Conservation (phyloP, 2,113 vertebrate genomes). For the Hypocryptadius cinnamomeus region DNA sequence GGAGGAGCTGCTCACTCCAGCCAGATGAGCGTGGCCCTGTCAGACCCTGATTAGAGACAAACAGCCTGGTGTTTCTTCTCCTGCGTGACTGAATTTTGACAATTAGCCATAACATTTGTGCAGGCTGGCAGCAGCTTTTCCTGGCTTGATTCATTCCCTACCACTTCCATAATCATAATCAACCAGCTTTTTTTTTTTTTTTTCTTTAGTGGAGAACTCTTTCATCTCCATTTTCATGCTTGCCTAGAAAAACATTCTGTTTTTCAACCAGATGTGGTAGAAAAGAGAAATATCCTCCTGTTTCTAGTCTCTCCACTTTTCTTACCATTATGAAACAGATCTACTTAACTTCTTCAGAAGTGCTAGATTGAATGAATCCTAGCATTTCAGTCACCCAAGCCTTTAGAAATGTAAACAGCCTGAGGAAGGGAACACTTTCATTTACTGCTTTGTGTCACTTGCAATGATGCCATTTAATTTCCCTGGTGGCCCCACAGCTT, state of each 20-base stretch:
- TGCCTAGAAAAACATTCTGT: slow-evolving; percentile 15
- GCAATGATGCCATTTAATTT: slow-evolving; percentile 46
- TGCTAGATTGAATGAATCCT: slow-evolving; percentile 31
- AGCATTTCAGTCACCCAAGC: not conserved
- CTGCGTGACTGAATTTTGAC: not conserved
- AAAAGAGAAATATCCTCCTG: not conserved
- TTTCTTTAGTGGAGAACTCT: not conserved
- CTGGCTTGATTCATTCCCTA: not conserved
- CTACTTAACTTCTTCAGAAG: not conserved
- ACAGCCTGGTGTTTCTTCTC: not conserved
- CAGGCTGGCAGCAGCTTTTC: not conserved
- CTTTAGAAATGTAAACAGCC: not conserved
- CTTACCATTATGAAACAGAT: not conserved
- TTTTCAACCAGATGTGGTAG: not conserved
- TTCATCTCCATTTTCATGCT: slow-evolving; percentile 37
- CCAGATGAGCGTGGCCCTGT: not conserved
- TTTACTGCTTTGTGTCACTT: slow-evolving; percentile 18
- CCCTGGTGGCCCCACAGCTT: not conserved
- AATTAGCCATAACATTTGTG: not conserved
- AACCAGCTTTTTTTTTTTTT: not conserved
- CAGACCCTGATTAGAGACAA: not conserved
- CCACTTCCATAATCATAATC: not conserved
- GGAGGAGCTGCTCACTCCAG: not conserved
- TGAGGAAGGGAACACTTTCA: slow-evolving; percentile 1
- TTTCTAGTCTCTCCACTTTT: not conserved